These are phyloP conservation scores for Boloria euphrosyne DNA, from an alignment of 2,888 invertebrate species.

Conservation along the genomic window DNA sequence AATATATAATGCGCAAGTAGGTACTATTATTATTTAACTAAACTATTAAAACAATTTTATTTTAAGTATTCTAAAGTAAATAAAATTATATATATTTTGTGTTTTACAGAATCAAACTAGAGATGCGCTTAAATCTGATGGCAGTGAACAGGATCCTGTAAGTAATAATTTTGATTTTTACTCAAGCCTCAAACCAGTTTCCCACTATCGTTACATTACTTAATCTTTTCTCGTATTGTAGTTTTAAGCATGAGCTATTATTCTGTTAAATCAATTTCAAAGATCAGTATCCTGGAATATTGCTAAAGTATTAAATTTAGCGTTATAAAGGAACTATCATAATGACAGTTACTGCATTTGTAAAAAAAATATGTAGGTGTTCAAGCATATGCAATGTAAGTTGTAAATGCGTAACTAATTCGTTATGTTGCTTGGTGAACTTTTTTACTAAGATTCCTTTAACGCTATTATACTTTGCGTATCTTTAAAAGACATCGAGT, in stretches of 20 bases:
- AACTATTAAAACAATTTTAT: too few relatives aligned
- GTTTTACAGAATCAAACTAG: conserved; percentile 84
- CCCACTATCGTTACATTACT: too few relatives aligned
- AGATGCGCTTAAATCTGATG: conserved; percentile 88
- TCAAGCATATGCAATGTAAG: not conserved
- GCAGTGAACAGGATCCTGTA: conserved; percentile 90
- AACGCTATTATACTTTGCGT: not conserved
- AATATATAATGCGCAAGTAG: too few relatives aligned
- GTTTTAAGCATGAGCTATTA: too few relatives aligned
- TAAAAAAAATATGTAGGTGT: not conserved
- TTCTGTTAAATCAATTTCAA: too few relatives aligned
- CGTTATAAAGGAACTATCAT: not conserved
- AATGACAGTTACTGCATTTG: not conserved
- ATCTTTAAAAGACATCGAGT: not conserved
- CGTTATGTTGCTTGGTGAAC: not conserved
- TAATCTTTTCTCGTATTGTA: too few relatives aligned
- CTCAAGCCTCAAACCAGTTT: not conserved
- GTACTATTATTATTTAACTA: too few relatives aligned
- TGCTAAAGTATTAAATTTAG: too few relatives aligned
- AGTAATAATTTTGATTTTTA: conserved; percentile 59
- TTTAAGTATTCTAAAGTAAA: not conserved
- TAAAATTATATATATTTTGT: not conserved
- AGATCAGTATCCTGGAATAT: too few relatives aligned
- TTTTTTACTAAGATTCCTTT: not conserved
- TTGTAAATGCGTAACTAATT: not conserved